Base-by-base conservation (phyloP, 2,113 vertebrate genomes). In the Agapornis roseicollis region DNA sequence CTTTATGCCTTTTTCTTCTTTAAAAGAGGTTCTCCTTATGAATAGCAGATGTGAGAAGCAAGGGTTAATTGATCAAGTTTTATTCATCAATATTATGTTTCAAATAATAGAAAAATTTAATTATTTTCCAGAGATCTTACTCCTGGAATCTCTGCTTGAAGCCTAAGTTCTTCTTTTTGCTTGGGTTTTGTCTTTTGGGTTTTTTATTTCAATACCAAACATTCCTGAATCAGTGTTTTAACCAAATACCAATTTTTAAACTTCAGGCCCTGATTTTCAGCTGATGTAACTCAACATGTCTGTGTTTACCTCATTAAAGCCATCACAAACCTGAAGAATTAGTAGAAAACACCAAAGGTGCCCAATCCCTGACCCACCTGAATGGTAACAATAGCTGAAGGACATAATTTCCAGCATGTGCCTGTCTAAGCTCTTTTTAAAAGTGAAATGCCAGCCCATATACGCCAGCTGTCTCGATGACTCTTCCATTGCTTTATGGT, bases 401-500 rank as follows among this genome's bases (percentile, higher is more conserved):
- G 44, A 56, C 17, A 17, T 58, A 1, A 52, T 53, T 82, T 25
- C 44, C 20, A 94, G n/a, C 4, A n/a, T 20, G 2, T 18, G 17
- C 18, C 70, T 66, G 5, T 29, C 41, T 77, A n/a, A 11, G 0
- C 4, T 58, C 6, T 77, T 93, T 47, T 37, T 25, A 29, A 88
- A 77, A 29, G 29, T 47, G 37, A 85, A 88, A 77, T 0, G 0
- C 6, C 46, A 76, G n/a, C 41, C 35, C 3, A 0, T 37, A 1
- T 12, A 44, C 1, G 4, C 4, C 60, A 83, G 39, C n/a, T 73
- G 17, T 66, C 28, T 69, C 1, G 1, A 22, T 49, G 64, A 47
- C 24, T 89, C n/a, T 82, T 82, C 39, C 8, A 35, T 17, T 74
- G 80, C 33, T 88, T 81, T 53, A 53, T 1, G 0, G 28, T 35